Conservation (phyloP, 1,140 invertebrate species). For the Pseudoatta argentina region DNA sequence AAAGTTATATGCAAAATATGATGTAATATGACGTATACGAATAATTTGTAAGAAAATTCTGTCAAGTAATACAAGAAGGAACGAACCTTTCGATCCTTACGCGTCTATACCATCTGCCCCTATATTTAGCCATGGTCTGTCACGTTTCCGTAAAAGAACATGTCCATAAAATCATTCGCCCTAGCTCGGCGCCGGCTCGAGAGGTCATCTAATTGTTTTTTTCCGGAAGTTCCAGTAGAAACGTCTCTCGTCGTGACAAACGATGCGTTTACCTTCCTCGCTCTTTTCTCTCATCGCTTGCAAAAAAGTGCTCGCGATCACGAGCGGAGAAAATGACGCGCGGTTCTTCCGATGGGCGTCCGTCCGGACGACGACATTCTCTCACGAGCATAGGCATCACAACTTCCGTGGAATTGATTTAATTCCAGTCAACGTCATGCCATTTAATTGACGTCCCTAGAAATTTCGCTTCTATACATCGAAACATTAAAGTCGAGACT, state of each 20-base stretch:
- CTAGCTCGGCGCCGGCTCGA: slow-evolving; percentile 37
- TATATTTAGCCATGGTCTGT: slow-evolving; percentile 30
- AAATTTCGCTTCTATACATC: not conserved
- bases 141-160: slow-evolving; percentile 18
- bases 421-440: slow-evolving; percentile 47
- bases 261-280: slow-evolving; percentile 33
- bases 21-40: not conserved
- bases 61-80: not conserved
- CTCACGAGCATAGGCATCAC: slow-evolving; percentile 38
- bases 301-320: slow-evolving; percentile 44
- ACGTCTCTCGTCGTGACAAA: slow-evolving; percentile 62
- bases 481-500: not conserved
- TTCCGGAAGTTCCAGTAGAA: slow-evolving; percentile 31
- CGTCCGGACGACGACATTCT: not conserved
- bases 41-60: not conserved
- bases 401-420: slow-evolving; percentile 52
- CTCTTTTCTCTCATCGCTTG: slow-evolving; percentile 3
- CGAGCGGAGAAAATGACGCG: slow-evolving; percentile 3
- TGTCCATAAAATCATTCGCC: slow-evolving; percentile 72
- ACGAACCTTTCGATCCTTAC: slow-evolving; percentile 10
- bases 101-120: slow-evolving; percentile 66
- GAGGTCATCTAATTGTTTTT: slow-evolving; percentile 74
- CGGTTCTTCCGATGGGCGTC: slow-evolving; percentile 1
- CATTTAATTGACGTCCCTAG: slow-evolving; percentile 43
- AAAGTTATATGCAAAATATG: not conserved